Evolutionary conservation across 2,888 invertebrate species (phyloP).

Genomic region (Morpho deidamia): DNA sequence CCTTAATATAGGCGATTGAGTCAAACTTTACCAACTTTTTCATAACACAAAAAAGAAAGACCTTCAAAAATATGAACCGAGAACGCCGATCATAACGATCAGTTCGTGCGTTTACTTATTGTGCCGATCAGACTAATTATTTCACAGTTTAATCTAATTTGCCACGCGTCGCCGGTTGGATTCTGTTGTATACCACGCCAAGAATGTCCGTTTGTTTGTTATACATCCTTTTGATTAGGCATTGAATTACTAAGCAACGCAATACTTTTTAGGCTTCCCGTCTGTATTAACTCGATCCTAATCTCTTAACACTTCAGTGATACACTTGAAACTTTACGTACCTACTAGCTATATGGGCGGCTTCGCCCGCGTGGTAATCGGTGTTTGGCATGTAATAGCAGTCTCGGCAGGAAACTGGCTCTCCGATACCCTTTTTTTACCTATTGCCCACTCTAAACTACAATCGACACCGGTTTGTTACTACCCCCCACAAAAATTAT

Average conservation of each 20-base stretch:
- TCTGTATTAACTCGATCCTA: slow-evolving; percentile 2
- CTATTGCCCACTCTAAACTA: no score
- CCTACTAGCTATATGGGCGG: no score
- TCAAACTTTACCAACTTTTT: not conserved
- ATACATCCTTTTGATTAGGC: slow-evolving; percentile 21
- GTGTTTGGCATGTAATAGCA: no score
- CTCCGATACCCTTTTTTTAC: no score
- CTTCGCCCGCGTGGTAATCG: no score
- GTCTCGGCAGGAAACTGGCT: no score
- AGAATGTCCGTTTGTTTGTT: slow-evolving; percentile 20
- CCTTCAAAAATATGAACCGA: slow-evolving; percentile 17
- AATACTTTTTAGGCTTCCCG: slow-evolving; percentile 7
- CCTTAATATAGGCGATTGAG: not conserved
- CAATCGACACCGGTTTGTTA: no score
- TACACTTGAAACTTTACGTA: no score
- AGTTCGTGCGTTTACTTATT: slow-evolving; percentile 39
- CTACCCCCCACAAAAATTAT: no score
- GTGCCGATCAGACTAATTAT: slow-evolving; percentile 52
- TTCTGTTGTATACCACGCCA: slow-evolving; percentile 7
- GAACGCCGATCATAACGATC: slow-evolving; percentile 21
- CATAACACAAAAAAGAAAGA: slow-evolving; percentile 4
- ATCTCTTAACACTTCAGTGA: not conserved
- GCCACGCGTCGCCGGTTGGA: slow-evolving; percentile 41
- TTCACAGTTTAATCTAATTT: slow-evolving; percentile 68
- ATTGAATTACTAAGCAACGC: slow-evolving; percentile 8